Evolutionary conservation across 2,888 invertebrate species (phyloP).

Genomic region (Archaeoteleia sp.): DNA sequence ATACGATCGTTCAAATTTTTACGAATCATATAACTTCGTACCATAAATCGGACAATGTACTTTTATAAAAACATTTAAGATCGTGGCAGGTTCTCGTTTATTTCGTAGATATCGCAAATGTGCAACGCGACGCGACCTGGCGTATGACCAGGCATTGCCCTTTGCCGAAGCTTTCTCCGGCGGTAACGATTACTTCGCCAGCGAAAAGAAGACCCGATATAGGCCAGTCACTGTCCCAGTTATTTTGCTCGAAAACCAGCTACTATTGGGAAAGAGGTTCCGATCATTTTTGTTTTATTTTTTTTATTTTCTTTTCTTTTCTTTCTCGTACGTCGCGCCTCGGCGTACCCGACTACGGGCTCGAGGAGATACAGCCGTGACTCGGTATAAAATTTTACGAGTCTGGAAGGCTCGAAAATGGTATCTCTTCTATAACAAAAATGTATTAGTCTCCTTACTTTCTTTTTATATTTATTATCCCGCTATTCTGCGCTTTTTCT

Average conservation of each 20-base stretch:
- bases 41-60: too few species aligned
- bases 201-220: constrained; percentile 40
- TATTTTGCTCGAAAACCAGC: constrained; percentile 39
- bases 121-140: too few species aligned
- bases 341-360: neutral
- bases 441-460: constrained; percentile 12
- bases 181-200: constrained; percentile 43
- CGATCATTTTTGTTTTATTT: constrained; percentile 39
- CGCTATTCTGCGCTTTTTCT: constrained; percentile 3
- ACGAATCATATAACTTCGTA: too few species aligned
- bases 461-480: constrained; percentile 23
- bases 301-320: constrained; percentile 3
- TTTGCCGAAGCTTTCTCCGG: constrained; percentile 27
- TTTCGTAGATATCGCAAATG: too few species aligned
- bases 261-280: constrained; percentile 27
- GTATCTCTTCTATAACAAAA: constrained; percentile 25
- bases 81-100: too few species aligned
- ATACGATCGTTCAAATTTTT: too few species aligned
- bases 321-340: neutral
- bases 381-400: constrained; percentile 21
- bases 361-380: constrained; percentile 13
- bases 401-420: constrained; percentile 18
- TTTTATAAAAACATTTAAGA: too few species aligned
- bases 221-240: constrained; percentile 34
- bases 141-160: constrained; percentile 36